A percentile compares a stretch with the other conserved stretches of the same genome.
These are phyloP conservation scores for Centropristis striata DNA, from an alignment of 2,113 vertebrate genomes.

Conservation along the genomic window DNA sequence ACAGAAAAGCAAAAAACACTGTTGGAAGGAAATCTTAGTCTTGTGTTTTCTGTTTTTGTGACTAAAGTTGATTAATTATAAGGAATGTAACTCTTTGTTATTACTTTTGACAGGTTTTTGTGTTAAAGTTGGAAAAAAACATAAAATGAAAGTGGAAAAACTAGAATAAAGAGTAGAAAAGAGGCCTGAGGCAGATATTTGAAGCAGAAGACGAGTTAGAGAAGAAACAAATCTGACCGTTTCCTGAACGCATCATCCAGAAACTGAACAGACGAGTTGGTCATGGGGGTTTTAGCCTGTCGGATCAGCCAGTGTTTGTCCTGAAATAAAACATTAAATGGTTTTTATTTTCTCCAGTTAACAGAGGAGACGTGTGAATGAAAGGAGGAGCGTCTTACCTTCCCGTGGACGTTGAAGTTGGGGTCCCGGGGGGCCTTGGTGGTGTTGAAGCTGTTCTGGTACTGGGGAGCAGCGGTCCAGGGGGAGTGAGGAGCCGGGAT, in stretches of 20 bases:
- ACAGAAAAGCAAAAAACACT: no score
- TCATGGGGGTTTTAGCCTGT: slow-evolving; percentile 98
- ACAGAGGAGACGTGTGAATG: no score
- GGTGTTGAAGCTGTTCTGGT: slow-evolving; percentile 88
- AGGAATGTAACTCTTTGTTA: no score
- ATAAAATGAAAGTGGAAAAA: no score
- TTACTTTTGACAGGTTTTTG: no score
- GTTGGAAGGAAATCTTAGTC: no score
- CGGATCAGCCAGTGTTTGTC: slow-evolving; percentile 99
- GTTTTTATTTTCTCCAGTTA: no score
- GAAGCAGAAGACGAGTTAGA: no score
- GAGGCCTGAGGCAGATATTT: neutral
- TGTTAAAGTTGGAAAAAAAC: no score
- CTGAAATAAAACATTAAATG: no score
- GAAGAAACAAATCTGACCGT: slow-evolving; percentile 81
- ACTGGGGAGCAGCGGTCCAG: slow-evolving; percentile 96
- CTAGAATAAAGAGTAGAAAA: neutral
- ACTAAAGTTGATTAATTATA: no score
- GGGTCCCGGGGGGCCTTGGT: slow-evolving; percentile 93
- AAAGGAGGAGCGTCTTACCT: slow-evolving; percentile 21
- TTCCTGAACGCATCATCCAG: slow-evolving; percentile 94
- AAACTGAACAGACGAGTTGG: slow-evolving; percentile 93
- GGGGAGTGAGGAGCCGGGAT: slow-evolving; percentile 96
- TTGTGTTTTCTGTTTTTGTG: no score
- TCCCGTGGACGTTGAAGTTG: slow-evolving; percentile 95